Evolutionary conservation across 2,797 vertebrate species (phyloP).

Genomic region (Botia kubotai): DNA sequence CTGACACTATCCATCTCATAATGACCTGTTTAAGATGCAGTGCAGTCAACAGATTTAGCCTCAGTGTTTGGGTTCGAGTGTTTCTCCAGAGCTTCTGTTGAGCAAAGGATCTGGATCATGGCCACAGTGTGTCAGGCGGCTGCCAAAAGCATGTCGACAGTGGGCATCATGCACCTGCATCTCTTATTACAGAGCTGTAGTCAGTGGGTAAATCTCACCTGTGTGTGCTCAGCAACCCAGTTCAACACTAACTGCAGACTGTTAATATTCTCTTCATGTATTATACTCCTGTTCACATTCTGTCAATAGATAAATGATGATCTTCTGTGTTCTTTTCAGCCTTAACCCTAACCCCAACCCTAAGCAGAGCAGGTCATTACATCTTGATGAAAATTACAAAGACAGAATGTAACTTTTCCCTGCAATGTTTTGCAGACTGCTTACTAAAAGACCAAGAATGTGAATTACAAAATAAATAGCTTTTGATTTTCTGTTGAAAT

Average conservation of each 20-base stretch:
- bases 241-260: constrained; percentile 4
- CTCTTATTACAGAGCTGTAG: constrained; percentile 49
- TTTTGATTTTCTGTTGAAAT: neutral
- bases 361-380: too few relatives aligned
- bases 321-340: neutral
- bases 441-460: too few relatives aligned
- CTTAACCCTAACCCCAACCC: too few relatives aligned
- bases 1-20: neutral
- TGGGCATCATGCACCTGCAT: constrained; percentile 47
- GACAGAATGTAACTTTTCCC: too few relatives aligned
- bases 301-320: neutral
- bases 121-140: constrained; percentile 44
- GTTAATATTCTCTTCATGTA: constrained; percentile 23
- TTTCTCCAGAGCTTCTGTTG: constrained; percentile 39
- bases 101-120: constrained; percentile 40
- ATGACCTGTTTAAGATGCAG: constrained; percentile 18
- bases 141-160: constrained; percentile 52
- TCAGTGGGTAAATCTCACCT: constrained; percentile 54
- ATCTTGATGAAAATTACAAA: too few relatives aligned
- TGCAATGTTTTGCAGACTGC: too few relatives aligned
- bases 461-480: too few relatives aligned
- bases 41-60: constrained; percentile 24
- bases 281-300: neutral
- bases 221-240: constrained; percentile 41
- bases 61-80: constrained; percentile 42